Percentiles rank a stretch among this genome's conserved stretches.
Evolutionary conservation across 2,797 vertebrate genomes (phyloP).

Genomic region (Pangasius macronema): DNA sequence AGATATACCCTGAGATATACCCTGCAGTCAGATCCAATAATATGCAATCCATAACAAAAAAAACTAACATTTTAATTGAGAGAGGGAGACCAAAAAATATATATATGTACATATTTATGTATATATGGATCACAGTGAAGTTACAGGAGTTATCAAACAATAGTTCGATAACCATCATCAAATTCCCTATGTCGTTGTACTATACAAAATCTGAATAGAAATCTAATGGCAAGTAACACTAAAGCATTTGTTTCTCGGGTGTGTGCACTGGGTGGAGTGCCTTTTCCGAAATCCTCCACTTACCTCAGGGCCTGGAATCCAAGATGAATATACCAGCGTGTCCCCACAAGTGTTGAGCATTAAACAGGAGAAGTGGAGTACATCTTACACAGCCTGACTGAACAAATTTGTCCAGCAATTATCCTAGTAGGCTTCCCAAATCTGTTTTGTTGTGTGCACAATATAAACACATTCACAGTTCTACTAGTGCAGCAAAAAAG

Average conservation of each 20-base stretch:
- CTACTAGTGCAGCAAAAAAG: neutral
- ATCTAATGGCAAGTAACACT: neutral
- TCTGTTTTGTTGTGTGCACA: neutral
- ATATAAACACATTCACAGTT: neutral
- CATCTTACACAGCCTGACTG: neutral
- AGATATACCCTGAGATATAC: neutral
- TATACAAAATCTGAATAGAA: neutral
- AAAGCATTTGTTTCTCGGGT: neutral
- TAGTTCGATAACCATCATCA: neutral
- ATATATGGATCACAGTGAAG: neutral
- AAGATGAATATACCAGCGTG: neutral
- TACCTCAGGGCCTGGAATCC: too few species aligned
- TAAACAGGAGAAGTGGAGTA: neutral
- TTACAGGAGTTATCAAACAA: neutral
- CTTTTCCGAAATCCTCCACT: neutral
- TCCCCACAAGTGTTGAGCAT: neutral
- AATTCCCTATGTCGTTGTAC: neutral
- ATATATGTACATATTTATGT: neutral
- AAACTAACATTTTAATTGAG: neutral
- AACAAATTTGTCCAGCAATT: neutral
- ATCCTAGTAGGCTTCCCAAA: neutral
- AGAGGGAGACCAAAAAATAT: neutral
- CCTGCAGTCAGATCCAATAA: neutral
- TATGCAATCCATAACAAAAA: neutral
- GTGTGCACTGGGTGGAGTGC: neutral